Evolutionary conservation across 2,113 vertebrate species (phyloP), one percentile per base, ranked within the genome.

Genomic region (Ceuthmochares aereus): DNA sequence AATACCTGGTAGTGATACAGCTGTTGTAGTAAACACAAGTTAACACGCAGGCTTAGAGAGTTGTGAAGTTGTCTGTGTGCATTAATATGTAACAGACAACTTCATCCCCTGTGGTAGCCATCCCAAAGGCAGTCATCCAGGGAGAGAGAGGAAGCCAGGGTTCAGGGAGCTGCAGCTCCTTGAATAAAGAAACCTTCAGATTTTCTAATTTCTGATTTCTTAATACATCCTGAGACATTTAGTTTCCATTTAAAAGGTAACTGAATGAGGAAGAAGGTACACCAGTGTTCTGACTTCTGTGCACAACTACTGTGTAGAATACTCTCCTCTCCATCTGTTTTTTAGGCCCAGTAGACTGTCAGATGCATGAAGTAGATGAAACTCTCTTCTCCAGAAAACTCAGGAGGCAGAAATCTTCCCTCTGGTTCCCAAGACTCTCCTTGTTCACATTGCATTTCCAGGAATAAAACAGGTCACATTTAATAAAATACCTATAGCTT

Each of bases 61-160:
- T 14, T 0, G 0, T 22, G 29, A 58, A 47, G 43, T 9, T 29
- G 6, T 14, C 63, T 45, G 16, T 3, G 1, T 27, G 6, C 14
- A 16, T 29, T 17, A 26, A 60, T 7, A 25, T 1, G 25, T 9
- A 66, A 49, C 23, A 59, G 45, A 21, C 0, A 1, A 37, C 52
- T 60, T 55, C 20, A 30, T 9, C 14, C 43, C 17, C 37, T 37
- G 26, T 14, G 10, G 52, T 5, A 68, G 51, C 25, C 34, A 30
- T 37, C 43, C 72, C 55, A 69, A 51, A 70, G 45, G n/a, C 32
- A 51, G 8, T 10, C 29, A 36, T 9, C n/a, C 32, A 7, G 7
- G 25, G 7, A 60, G 14, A 45, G 7, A 34, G 6, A 40, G 23
- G 63, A 72, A 84, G 26, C 21, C 7, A 5, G 36, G 45, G 34